Conservation (phyloP, 2,113 vertebrate genomes). For the Prionailurus viverrinus region DNA sequence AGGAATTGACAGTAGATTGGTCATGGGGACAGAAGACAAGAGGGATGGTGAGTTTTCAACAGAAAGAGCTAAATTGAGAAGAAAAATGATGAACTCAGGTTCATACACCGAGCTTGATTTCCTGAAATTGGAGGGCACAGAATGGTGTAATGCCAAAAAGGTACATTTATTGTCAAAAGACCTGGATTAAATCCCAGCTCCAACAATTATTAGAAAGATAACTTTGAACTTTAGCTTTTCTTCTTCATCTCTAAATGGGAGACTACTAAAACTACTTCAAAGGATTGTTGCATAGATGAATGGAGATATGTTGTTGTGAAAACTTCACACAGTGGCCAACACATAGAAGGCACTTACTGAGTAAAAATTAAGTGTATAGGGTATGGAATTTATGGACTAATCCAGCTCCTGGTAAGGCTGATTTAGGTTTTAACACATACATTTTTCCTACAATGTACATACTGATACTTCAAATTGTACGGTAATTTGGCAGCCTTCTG, state of each 20-base stretch:
- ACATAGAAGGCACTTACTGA: not conserved
- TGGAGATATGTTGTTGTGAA: not conserved
- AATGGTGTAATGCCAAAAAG: not conserved
- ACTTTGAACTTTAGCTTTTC: not conserved
- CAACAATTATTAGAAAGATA: constrained; percentile 8
- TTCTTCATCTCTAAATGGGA: not conserved
- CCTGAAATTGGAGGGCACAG: not conserved
- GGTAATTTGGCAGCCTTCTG: constrained; percentile 78
- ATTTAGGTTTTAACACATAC: constrained; percentile 27
- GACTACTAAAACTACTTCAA: not conserved
- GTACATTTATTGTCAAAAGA: constrained; percentile 7
- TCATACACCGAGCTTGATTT: not conserved
- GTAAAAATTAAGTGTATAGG: not conserved
- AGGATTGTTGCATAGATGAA: not conserved
- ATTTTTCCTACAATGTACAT: not conserved
- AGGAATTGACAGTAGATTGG: not conserved
- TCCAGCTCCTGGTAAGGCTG: not conserved
- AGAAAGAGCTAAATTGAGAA: not conserved
- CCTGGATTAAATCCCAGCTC: not conserved
- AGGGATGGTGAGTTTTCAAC: not conserved
- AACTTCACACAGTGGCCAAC: not conserved
- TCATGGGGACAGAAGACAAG: not conserved
- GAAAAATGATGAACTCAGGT: not conserved
- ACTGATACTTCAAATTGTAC: constrained; percentile 58
- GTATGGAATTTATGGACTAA: not conserved